phyloP scores from a whole-genome alignment of 2,113 vertebrate species.

The Salminus brasiliensis region DNA sequence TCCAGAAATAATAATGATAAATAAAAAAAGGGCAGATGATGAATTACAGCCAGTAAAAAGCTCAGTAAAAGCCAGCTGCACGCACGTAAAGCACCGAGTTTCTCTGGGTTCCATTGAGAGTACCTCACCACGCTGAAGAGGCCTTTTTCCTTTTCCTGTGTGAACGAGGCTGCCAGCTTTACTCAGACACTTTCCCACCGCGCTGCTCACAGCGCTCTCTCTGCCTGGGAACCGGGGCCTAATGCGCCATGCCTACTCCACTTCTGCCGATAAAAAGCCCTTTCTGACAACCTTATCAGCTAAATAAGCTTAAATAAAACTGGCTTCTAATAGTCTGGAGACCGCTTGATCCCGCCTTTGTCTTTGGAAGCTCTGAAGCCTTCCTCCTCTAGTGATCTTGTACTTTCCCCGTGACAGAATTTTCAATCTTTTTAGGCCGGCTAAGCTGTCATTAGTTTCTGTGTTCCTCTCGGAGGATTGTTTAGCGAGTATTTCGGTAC shows the following conservation, averaged over 20 bases:
- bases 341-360: slow-evolving; percentile 68
- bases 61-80: slow-evolving; percentile 10
- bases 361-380: slow-evolving; percentile 64
- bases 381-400: slow-evolving; percentile 65
- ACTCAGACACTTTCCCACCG: slow-evolving; percentile 65
- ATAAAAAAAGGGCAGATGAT: not conserved
- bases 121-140: slow-evolving; percentile 46
- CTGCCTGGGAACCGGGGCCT: slow-evolving; percentile 58
- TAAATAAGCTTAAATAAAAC: slow-evolving; percentile 70
- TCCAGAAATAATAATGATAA: slow-evolving; percentile 14
- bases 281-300: slow-evolving; percentile 70
- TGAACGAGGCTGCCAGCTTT: slow-evolving; percentile 55
- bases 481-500: slow-evolving; percentile 46
- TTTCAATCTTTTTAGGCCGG: slow-evolving; percentile 65
- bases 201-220: slow-evolving; percentile 34
- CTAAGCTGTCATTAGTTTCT: slow-evolving; percentile 68
- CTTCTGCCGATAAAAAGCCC: slow-evolving; percentile 62
- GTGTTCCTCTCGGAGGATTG: slow-evolving; percentile 57
- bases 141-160: slow-evolving; percentile 58
- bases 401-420: slow-evolving; percentile 63
- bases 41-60: slow-evolving; percentile 17
- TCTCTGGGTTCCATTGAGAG: slow-evolving; percentile 35
- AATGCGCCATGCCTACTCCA: slow-evolving; percentile 53
- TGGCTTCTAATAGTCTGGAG: slow-evolving; percentile 69
- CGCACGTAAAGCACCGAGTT: slow-evolving; percentile 4